phyloP scores from a whole-genome alignment of 2,888 invertebrate genomes.

The Geotrupes spiniger region DNA sequence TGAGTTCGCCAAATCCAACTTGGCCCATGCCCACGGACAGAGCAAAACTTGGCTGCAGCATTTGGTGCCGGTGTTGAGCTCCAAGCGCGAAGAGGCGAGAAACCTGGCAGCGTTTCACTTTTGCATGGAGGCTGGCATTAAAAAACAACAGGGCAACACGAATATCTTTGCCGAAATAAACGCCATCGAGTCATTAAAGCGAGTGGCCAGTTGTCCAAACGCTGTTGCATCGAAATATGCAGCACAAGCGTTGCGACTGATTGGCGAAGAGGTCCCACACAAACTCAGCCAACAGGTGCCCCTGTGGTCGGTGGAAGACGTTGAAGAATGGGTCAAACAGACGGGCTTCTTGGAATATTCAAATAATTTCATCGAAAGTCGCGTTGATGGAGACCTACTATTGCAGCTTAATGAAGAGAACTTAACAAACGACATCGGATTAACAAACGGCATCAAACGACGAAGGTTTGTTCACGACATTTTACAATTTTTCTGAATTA shows the following conservation, averaged over 20 bases:
- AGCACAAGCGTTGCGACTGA: constrained; percentile 83
- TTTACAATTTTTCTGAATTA: background rate
- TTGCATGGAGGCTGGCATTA: constrained; percentile 98
- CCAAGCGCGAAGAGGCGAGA: constrained; percentile 92
- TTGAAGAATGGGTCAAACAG: constrained; percentile 97
- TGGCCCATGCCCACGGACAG: constrained; percentile 93
- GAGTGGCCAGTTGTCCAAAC: constrained; percentile 96
- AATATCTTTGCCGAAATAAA: constrained; percentile 92
- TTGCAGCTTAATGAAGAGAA: constrained; percentile 90
- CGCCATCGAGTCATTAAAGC: constrained; percentile 91
- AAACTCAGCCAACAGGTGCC: constrained; percentile 98
- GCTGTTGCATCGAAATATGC: constrained; percentile 97
- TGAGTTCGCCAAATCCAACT: constrained; percentile 88
- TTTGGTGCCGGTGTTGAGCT: constrained; percentile 90
- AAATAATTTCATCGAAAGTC: constrained; percentile 78
- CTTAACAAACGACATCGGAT: constrained; percentile 87
- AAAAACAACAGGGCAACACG: constrained; percentile 88
- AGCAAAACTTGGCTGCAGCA: constrained; percentile 92
- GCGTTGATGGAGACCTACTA: constrained; percentile 95
- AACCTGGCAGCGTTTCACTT: constrained; percentile 97
- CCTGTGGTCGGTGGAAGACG: constrained; percentile 95
- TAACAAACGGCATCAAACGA: constrained; percentile 89
- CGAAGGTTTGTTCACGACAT: constrained; percentile 61
- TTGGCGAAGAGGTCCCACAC: constrained; percentile 97
- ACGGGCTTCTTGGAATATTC: constrained; percentile 89